phyloP scores from a whole-genome alignment of 2,797 vertebrate species.

The Rhinophrynus dorsalis region DNA sequence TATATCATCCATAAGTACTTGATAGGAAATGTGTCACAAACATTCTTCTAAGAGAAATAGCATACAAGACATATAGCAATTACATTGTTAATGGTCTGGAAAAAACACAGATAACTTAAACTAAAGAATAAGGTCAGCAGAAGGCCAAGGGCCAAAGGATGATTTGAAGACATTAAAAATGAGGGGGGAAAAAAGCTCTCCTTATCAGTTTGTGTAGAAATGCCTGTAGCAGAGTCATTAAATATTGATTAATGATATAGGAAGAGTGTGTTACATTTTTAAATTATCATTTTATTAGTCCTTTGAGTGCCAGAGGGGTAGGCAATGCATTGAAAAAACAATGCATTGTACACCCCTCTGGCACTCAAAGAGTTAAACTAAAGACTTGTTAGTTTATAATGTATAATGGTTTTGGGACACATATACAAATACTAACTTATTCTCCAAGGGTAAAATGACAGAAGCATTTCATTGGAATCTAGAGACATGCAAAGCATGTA shows the following conservation, averaged over 20 bases:
- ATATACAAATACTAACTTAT: too few relatives aligned
- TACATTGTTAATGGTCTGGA: constrained; percentile 38
- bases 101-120: constrained; percentile 30
- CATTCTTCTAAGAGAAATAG: constrained; percentile 17
- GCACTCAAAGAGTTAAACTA: too few relatives aligned
- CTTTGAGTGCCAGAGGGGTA: too few relatives aligned
- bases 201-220: background rate
- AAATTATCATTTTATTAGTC: too few relatives aligned
- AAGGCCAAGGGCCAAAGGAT: constrained; percentile 21
- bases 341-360: too few relatives aligned
- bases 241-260: background rate
- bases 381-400: too few relatives aligned
- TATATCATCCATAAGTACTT: constrained; percentile 22
- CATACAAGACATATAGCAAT: constrained; percentile 28
- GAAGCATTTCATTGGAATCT: background rate
- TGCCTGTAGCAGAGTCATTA: background rate
- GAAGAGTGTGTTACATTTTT: too few relatives aligned
- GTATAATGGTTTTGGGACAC: too few relatives aligned
- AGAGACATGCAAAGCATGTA: background rate
- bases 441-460: background rate
- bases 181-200: background rate
- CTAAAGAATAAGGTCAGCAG: constrained; percentile 24
- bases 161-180: background rate
- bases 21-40: constrained; percentile 31
- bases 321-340: too few relatives aligned